Conservation (phyloP, 2,113 vertebrate species). For the Cyanocitta stelleri region DNA sequence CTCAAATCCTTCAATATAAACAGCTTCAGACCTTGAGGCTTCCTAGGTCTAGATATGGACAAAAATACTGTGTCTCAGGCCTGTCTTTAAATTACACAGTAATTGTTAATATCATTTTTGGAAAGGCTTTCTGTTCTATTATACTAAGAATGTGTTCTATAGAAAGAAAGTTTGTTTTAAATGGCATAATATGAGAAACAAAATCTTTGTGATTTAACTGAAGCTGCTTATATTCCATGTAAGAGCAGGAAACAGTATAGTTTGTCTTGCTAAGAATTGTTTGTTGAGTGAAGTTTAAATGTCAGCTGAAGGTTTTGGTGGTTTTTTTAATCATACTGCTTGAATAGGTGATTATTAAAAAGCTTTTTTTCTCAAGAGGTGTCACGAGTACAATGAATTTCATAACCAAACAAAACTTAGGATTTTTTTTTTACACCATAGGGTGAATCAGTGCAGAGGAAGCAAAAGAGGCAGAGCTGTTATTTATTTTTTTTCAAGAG, state of each 20-base stretch:
- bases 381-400: not conserved
- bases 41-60: not conserved
- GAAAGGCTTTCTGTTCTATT: not conserved
- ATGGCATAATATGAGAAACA: not conserved
- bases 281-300: constrained; percentile 47
- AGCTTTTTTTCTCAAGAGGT: not conserved
- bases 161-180: constrained; percentile 34
- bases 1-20: not conserved
- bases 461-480: not conserved
- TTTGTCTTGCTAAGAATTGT: not conserved
- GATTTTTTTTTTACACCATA: not conserved
- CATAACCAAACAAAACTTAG: not conserved
- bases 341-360: constrained; percentile 1
- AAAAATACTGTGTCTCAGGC: not conserved
- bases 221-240: not conserved
- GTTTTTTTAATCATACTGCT: constrained; percentile 7
- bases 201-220: not conserved
- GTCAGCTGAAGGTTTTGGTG: not conserved
- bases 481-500: not conserved
- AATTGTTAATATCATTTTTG: not conserved
- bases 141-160: not conserved
- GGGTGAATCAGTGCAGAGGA: not conserved
- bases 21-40: not conserved
- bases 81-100: not conserved
- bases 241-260: not conserved